Evolutionary conservation across 1,140 invertebrate genomes (phyloP), one percentile per base, ranked within the genome.

Genomic region (Heliconius melpomene): DNA sequence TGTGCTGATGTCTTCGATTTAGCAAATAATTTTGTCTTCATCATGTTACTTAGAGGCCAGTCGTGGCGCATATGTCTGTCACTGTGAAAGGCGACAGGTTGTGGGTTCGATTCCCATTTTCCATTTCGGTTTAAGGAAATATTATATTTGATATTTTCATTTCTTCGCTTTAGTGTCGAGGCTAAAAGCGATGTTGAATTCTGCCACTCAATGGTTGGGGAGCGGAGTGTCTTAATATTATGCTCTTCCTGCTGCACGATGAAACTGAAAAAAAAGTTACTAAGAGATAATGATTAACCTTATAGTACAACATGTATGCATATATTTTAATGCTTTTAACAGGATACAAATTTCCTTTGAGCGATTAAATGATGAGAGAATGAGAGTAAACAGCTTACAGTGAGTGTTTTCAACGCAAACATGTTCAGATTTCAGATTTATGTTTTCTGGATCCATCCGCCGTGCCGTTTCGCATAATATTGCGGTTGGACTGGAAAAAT

Each of bases 381-480:
- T 74, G 75, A 82, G 57, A 83, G 86, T 83, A 84, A 88, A 84
- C 84, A 82, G 81, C 79, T 86, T 82, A 82, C 79, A 80, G 82
- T 86, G 87, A 90, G 83, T 83, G 85, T 87, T 88, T 89, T 87
- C 82, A 88, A 78, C 86, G 84, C 84, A 91, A 93, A 93, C 88
- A 93, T 91, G 88, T 91, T 93, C 90, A 92, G 87, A 91, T 88
- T 84, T 89, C 84, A 89, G 88, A 93, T 92, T 92, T 92, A 93
- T 91, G 89, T 92, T 89, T 92, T 91, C 89, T 92, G 87, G 60
- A 91, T 92, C 90, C 90, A 92, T 92, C 89, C 90, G 88, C 87
- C 87, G 77, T 88, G 85, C 85, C 84, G 87, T 87, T 87, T 89
- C 86, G 90, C 88, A 90, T 93, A 92, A 92, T 92, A 92, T 91